These are phyloP conservation scores for Dexiosoma caninum DNA, from an alignment of 2,888 invertebrate species.

Conservation along the genomic window DNA sequence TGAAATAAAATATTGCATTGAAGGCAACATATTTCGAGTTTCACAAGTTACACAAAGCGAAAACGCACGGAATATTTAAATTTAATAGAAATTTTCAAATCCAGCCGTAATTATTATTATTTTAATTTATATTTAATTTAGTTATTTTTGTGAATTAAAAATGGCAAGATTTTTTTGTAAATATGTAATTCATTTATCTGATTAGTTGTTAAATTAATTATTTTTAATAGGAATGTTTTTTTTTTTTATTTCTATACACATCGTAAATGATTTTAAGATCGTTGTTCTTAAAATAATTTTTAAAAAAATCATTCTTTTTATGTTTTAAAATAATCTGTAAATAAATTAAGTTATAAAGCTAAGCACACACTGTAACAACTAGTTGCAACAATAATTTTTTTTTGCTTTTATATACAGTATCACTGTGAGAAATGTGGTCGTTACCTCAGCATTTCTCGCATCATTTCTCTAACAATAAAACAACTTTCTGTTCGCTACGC, in stretches of 20 bases:
- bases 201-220: not conserved
- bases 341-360: too few relatives aligned
- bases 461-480: too few relatives aligned
- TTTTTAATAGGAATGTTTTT: constrained; percentile 28
- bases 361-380: too few relatives aligned
- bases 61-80: not conserved
- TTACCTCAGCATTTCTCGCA: too few relatives aligned
- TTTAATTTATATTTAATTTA: constrained; percentile 63
- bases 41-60: not conserved
- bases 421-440: too few relatives aligned
- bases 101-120: constrained; percentile 59
- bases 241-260: not conserved
- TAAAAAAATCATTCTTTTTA: not conserved
- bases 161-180: constrained; percentile 23
- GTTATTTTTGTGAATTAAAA: constrained; percentile 36
- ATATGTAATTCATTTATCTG: constrained; percentile 3
- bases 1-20: not conserved
- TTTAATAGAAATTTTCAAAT: constrained; percentile 15
- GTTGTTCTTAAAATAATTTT: too few relatives aligned
- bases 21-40: not conserved
- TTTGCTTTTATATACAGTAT: too few relatives aligned
- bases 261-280: not conserved
- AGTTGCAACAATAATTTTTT: too few relatives aligned
- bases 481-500: too few relatives aligned
- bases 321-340: not conserved